Evolutionary conservation across 2,888 invertebrate genomes (phyloP), one percentile per base, ranked within the genome.

Genomic region (Ectemnius continuus): DNA sequence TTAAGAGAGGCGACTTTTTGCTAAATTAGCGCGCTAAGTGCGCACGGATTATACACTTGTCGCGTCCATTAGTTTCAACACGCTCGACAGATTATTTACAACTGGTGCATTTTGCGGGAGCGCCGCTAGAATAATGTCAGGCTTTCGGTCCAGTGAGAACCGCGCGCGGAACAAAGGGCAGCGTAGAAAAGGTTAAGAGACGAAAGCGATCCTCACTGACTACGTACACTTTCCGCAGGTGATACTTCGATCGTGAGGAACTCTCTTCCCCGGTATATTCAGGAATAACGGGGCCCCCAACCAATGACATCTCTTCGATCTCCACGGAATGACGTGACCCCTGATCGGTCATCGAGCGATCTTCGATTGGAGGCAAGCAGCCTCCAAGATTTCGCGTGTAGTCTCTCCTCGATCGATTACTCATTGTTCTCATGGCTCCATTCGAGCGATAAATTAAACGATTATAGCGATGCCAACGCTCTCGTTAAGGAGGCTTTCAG

Each of bases 261-360:
- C 62, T 68, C 62, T 68, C 71, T 75, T 78, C 70, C 26, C 64
- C 61, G 66, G 45, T 18, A 61, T 67, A 80, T 78, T 67, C 70
- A 70, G 61, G 73, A 79, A 72, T 81, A 83, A 84, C 82, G 81
- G 80, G 56, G 73, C 76, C 64, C 48, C 67, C 76, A 85, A 84
- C 67, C 76, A 85, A 85, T 85, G 85, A 85, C 85, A 85, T 85
- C 83, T 84, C 76, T 67, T 75, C 81, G 80, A 85, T 83, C 81
- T 75, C 64, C 76, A 76, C 79, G 71, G 73, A 81, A 73, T 84
- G 81, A 82, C 84, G 76, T 81, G 85, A 83, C 82, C 77, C 56
- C 61, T 67, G 75, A 80, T 82, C 77, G 81, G 73, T 77, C 80
- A 79, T 71, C 75, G 78, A 70, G 76, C 80, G 76, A 80, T 79